A percentile compares a stretch with the other conserved stretches of the same genome.
These are phyloP conservation scores for Tetragonula clypearis DNA, from an alignment of 1,140 invertebrate genomes.

Conservation along the genomic window DNA sequence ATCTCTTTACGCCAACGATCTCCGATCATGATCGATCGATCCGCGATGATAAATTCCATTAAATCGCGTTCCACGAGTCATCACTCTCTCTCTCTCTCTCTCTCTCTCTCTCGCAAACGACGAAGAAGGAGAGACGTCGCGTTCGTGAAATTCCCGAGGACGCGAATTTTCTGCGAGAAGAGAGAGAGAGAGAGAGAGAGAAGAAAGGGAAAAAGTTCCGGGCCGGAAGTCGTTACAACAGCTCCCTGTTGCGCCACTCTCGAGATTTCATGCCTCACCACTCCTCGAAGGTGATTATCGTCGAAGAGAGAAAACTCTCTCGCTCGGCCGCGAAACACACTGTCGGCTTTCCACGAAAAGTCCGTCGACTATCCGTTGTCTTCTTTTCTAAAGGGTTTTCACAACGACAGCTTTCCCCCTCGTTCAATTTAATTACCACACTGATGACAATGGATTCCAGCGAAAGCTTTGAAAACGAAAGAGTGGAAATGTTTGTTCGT, in stretches of 20 bases:
- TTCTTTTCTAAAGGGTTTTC: background rate
- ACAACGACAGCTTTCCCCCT: slow-evolving; percentile 15
- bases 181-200: too few relatives aligned
- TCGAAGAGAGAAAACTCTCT: slow-evolving; percentile 5
- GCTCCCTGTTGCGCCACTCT: background rate
- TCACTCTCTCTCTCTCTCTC: too few relatives aligned
- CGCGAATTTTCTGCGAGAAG: slow-evolving; percentile 20
- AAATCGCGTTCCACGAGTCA: too few relatives aligned
- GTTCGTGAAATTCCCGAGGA: background rate
- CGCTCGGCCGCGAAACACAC: background rate
- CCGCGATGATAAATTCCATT: too few relatives aligned
- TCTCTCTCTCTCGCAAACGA: background rate
- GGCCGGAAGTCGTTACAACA: slow-evolving; percentile 46
- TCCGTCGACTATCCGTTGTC: background rate
- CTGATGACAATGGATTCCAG: background rate
- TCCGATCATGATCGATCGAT: too few relatives aligned
- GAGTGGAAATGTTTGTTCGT: background rate
- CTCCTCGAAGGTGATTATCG: background rate
- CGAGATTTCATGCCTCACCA: slow-evolving; percentile 35
- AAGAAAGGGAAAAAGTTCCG: slow-evolving; percentile 14
- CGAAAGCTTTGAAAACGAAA: background rate
- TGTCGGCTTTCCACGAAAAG: background rate
- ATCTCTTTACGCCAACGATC: too few relatives aligned
- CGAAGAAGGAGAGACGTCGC: background rate
- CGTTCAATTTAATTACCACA: slow-evolving; percentile 48